Evolutionary conservation across 2,113 vertebrate genomes (phyloP).

Genomic region (Glaucidium brasilianum): DNA sequence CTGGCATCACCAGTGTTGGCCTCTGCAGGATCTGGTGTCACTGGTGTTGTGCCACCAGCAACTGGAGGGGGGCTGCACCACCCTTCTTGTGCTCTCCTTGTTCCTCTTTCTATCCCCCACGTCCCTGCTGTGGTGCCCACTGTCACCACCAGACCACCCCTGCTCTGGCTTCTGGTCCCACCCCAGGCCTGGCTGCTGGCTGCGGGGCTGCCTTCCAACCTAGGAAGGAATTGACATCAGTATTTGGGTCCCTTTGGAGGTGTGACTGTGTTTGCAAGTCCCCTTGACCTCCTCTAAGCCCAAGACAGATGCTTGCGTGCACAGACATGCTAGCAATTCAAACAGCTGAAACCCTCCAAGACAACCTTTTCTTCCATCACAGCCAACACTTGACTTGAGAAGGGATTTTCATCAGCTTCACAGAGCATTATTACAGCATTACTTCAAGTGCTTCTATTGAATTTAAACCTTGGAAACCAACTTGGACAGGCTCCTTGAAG

Average conservation of each 20-base stretch:
- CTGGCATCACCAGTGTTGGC: fast-evolving
- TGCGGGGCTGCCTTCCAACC: fast-evolving
- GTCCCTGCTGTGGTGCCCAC: fast-evolving
- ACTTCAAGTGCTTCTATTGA: not conserved
- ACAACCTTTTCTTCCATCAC: not conserved
- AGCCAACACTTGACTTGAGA: not conserved
- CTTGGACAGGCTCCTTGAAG: not conserved
- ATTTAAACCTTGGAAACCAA: not conserved
- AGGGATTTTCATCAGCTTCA: not conserved
- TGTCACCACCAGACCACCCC: fast-evolving
- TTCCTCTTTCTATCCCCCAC: not conserved
- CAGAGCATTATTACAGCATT: not conserved
- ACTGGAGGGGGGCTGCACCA: not conserved
- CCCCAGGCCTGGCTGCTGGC: fast-evolving
- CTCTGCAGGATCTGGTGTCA: not conserved
- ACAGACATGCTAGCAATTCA: not conserved
- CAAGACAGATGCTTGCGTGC: not conserved
- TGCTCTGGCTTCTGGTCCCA: not conserved
- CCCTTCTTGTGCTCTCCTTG: not conserved
- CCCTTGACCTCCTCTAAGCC: not conserved
- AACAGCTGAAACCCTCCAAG: not conserved
- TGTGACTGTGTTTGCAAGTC: not conserved
- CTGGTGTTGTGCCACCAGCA: fast-evolving
- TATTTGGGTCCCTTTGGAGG: not conserved
- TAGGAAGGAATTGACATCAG: not conserved